Base-by-base conservation (phyloP, 2,888 invertebrate genomes). In the Calliphora vomitoria region DNA sequence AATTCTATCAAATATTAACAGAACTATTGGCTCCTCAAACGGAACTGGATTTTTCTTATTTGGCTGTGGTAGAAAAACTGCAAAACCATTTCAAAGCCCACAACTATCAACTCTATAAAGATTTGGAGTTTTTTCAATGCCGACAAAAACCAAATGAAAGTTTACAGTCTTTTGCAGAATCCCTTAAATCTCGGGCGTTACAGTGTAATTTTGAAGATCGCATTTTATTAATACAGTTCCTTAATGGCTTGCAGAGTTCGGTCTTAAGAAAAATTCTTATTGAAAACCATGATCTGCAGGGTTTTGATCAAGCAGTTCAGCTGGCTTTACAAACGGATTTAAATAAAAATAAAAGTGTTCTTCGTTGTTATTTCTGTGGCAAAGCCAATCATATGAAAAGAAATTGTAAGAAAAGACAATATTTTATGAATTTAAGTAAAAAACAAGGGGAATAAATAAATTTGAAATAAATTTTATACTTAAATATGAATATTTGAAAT, bases 1-100 rank as follows among this genome's bases (percentile, higher is more conserved):
- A 83, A 20, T 83, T 83, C 38, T 83, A 76, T 55, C 41, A 69
- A 69, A 71, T 83, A 18, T 69, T 83, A 69, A 69, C 41, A 4
- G 11, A 3, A 1, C 50, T 71, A 0, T 62, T 83, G 41, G 11
- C 38, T 3, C 82, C 82, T 4, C 41, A 71, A 71, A 83, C 60
- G 31, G 82, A 83, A 55, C 13, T 20, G 5, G 60, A 83, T 44
- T 71, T 76, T 20, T 53, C 69, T 0, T 83, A 83, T 18, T 1
- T 1, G 0, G 0, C 25, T 0, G 20, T 83, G 15, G 58, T 83
- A 25, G 76, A 83, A 15, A 83, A 69, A 62, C 11, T 83, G 6
- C 18, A 62, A 44, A 25, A 2, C 0, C 41, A 76, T 31, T 76
- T 69, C 8, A 11, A 15, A 1, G n/a, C 38, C 3, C 69, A 25